Conservation (phyloP, 2,797 vertebrate species). For the Ctenosaura bakeri region DNA sequence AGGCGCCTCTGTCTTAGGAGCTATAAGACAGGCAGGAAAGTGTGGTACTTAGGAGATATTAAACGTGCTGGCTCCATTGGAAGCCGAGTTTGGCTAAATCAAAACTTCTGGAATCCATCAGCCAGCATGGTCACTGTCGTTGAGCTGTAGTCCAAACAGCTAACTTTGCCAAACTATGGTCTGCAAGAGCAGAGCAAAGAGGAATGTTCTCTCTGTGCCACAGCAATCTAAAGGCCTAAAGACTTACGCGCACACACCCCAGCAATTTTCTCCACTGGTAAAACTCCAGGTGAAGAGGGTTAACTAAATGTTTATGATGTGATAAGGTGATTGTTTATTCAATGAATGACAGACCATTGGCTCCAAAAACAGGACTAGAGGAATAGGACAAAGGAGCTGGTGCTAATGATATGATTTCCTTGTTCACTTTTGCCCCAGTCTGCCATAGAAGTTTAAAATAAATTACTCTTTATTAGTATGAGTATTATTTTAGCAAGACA, state of each 20-base stretch:
- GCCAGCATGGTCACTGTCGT: not conserved
- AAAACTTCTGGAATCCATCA: not conserved
- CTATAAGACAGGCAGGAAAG: constrained; percentile 52
- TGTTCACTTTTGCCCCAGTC: constrained; percentile 76
- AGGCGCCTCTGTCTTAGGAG: constrained; percentile 70
- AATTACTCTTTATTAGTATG: constrained; percentile 53
- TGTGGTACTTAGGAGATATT: constrained; percentile 67
- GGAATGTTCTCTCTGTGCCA: constrained; percentile 85
- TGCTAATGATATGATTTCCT: constrained; percentile 84
- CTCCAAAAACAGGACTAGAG: constrained; percentile 83
- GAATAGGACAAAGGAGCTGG: constrained; percentile 84
- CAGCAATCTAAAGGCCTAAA: constrained; percentile 69
- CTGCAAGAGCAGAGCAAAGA: constrained; percentile 78
- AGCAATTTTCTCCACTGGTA: constrained; percentile 82
- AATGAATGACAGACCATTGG: constrained; percentile 88
- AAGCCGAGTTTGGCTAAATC: no score
- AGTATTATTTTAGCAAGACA: constrained; percentile 42
- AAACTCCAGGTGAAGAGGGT: constrained; percentile 91
- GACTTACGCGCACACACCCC: constrained; percentile 57
- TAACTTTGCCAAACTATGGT: constrained; percentile 2
- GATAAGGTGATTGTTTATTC: constrained; percentile 98
- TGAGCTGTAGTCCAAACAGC: not conserved
- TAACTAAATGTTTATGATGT: constrained; percentile 99
- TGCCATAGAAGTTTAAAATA: constrained; percentile 78
- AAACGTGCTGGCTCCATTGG: constrained; percentile 64